Conservation (phyloP, 1,140 invertebrate genomes). For the Drosophila oshimai region DNA sequence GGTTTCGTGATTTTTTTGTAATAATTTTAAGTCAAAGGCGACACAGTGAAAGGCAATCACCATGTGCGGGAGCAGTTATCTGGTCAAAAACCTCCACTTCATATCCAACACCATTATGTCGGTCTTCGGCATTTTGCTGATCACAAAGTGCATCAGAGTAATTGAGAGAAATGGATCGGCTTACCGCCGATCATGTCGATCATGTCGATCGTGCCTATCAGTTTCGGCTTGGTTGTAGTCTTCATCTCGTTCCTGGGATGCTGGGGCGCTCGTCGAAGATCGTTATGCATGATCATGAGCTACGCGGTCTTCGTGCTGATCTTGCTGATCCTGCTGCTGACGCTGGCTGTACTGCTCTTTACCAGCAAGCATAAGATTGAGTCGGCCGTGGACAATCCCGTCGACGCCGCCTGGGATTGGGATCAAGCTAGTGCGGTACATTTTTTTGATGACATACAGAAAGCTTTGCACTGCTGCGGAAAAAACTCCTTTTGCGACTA, state of each 20-base stretch:
- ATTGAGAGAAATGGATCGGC: slow-evolving; percentile 83
- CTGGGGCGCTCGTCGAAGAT: slow-evolving; percentile 92
- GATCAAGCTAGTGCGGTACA: slow-evolving; percentile 18
- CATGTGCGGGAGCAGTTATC: too few relatives aligned
- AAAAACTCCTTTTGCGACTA: slow-evolving; percentile 74
- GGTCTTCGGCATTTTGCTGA: slow-evolving; percentile 86
- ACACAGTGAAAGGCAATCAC: too few relatives aligned
- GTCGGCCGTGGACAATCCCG: slow-evolving; percentile 81
- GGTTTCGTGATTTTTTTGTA: too few relatives aligned
- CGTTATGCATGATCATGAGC: slow-evolving; percentile 91
- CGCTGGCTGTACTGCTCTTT: slow-evolving; percentile 85
- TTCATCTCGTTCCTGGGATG: slow-evolving; percentile 92
- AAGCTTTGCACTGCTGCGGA: slow-evolving; percentile 84
- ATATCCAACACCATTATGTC: too few relatives aligned
- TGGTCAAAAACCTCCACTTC: too few relatives aligned
- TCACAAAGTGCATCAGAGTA: slow-evolving; percentile 83
- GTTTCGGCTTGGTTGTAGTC: slow-evolving; percentile 89
- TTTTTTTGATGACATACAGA: slow-evolving; percentile 65
- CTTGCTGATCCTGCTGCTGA: slow-evolving; percentile 86
- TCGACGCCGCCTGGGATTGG: slow-evolving; percentile 79
- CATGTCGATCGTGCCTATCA: slow-evolving; percentile 86
- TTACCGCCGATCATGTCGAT: slow-evolving; percentile 83
- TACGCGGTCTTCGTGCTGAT: slow-evolving; percentile 86
- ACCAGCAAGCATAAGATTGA: slow-evolving; percentile 79
- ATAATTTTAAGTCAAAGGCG: too few relatives aligned